These are phyloP conservation scores for Trididemnum clinides DNA, from an alignment of 23 tunicate genomes.

Conservation along the genomic window DNA sequence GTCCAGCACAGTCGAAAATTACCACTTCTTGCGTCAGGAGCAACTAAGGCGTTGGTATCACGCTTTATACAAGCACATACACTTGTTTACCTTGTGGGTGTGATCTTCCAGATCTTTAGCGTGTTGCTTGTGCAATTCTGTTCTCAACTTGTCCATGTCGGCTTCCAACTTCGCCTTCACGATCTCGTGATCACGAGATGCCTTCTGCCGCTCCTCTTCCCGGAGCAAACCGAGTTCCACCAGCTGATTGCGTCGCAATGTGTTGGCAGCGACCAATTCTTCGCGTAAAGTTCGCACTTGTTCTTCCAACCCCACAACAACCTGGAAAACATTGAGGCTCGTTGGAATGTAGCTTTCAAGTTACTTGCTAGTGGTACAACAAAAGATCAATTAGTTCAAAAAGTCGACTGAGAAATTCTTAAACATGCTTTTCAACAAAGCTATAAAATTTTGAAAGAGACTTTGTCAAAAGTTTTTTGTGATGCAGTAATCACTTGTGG, in stretches of 20 bases:
- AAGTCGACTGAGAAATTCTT: too few species aligned
- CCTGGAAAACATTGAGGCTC: slow-evolving; percentile 6
- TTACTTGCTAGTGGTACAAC: background rate
- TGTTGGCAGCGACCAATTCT: slow-evolving; percentile 69
- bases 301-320: slow-evolving; percentile 37
- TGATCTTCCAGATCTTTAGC: slow-evolving; percentile 74
- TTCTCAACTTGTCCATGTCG: slow-evolving; percentile 76
- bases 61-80: too few species aligned
- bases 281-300: slow-evolving; percentile 74
- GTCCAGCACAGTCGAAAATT: too few species aligned
- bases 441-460: too few species aligned
- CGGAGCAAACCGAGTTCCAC: slow-evolving; percentile 91
- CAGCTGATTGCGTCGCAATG: slow-evolving; percentile 77
- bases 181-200: slow-evolving; percentile 75
- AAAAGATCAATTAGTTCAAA: too few species aligned
- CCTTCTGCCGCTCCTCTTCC: slow-evolving; percentile 92
- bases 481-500: too few species aligned
- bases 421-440: too few species aligned
- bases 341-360: too few species aligned
- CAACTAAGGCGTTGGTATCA: too few species aligned
- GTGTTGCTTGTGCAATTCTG: slow-evolving; percentile 70
- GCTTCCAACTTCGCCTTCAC: slow-evolving; percentile 71
- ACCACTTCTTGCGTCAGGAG: too few species aligned
- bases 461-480: too few species aligned
- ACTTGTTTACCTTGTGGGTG: slow-evolving; percentile 43